Conservation (phyloP, 2,797 vertebrate genomes). For the Malacoctenus gilli region DNA sequence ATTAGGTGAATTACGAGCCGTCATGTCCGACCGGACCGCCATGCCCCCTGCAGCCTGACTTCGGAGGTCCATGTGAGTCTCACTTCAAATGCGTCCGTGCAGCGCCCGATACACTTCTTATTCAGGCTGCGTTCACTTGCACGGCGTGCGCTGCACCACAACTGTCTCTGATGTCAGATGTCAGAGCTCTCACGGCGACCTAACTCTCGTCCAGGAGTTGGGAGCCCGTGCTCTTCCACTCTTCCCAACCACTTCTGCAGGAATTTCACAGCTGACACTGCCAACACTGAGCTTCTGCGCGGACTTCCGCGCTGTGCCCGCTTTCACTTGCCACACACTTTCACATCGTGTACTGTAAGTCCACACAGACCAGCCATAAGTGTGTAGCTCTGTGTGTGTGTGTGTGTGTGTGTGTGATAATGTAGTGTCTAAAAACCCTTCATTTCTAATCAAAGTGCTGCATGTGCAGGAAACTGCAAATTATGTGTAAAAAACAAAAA, state of each 20-base stretch:
- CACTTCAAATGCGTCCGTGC: conserved; percentile 42
- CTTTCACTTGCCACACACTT: conserved; percentile 46
- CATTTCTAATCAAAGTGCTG: conserved; percentile 47
- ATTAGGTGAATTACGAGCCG: conserved; percentile 43
- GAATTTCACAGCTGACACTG: conserved; percentile 65
- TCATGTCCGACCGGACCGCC: conserved; percentile 39
- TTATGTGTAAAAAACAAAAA: conserved; percentile 59
- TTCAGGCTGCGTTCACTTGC: conserved; percentile 48
- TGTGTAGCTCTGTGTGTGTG: conserved; percentile 17
- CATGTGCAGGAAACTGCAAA: conserved; percentile 55
- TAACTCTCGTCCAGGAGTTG: conserved; percentile 35
- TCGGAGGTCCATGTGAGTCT: conserved; percentile 25
- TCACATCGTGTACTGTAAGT: conserved; percentile 36
- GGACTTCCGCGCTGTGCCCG: too few species aligned
- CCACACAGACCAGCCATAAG: conserved; percentile 35
- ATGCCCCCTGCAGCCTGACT: conserved; percentile 44
- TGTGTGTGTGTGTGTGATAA: conserved; percentile 11
- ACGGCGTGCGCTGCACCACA: conserved; percentile 27
- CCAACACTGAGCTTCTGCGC: conserved; percentile 57
- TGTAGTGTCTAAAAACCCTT: conserved; percentile 26
- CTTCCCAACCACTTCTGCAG: conserved; percentile 60
- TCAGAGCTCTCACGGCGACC: conserved; percentile 45
- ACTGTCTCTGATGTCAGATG: conserved; percentile 59
- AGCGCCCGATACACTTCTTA: conserved; percentile 29
- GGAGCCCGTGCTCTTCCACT: conserved; percentile 37